These are phyloP conservation scores for Plecotus auritus DNA, from an alignment of 2,113 vertebrate species.

Conservation along the genomic window DNA sequence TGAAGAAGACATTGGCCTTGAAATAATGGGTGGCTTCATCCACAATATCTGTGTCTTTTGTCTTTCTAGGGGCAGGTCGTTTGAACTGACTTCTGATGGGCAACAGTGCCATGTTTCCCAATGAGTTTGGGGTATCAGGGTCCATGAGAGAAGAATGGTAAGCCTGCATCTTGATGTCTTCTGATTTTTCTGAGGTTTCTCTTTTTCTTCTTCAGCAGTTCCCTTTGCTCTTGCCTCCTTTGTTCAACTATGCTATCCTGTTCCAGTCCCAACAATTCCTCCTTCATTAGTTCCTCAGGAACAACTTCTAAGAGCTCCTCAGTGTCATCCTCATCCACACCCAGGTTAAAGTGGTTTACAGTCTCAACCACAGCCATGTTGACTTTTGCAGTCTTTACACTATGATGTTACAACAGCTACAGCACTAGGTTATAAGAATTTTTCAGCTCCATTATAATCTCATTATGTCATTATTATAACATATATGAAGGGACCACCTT, in stretches of 20 bases:
- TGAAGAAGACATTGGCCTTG: constrained; percentile 99
- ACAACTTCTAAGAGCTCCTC: background rate
- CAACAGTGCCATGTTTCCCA: constrained; percentile 95
- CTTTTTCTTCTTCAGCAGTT: background rate
- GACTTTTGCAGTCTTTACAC: background rate
- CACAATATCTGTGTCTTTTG: constrained; percentile 94
- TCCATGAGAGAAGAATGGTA: constrained; percentile 95
- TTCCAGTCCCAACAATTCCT: background rate
- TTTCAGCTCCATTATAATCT: background rate
- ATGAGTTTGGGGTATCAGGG: constrained; percentile 89
- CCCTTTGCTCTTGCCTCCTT: background rate
- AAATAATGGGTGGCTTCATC: constrained; percentile 99
- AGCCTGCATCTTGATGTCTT: constrained; percentile 75
- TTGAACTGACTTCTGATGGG: constrained; percentile 97
- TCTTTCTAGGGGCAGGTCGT: constrained; percentile 94
- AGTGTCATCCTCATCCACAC: background rate
- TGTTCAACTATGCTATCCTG: background rate
- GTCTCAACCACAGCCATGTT: background rate
- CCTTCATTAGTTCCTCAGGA: background rate
- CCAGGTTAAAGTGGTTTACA: background rate
- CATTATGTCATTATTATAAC: background rate
- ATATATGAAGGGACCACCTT: background rate
- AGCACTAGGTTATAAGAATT: background rate
- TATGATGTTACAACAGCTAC: background rate
- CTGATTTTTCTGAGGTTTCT: no score